Evolutionary conservation across 2,888 invertebrate genomes (phyloP), one percentile per base, ranked within the genome.

Genomic region (Tricholauxania praeusta): DNA sequence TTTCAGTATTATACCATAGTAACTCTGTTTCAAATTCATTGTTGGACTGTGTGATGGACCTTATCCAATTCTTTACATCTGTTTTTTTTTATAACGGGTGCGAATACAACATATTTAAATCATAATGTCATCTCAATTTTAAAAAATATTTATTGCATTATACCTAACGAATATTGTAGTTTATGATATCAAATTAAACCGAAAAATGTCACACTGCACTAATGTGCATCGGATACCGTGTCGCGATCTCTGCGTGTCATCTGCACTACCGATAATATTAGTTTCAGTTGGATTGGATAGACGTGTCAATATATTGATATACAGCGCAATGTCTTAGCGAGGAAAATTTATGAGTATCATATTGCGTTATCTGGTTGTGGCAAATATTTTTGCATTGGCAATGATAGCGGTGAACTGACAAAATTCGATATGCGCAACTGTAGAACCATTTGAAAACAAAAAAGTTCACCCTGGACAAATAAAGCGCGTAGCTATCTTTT

Each of bases 241-340:
- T 59, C 83, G 85, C 3, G 87, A 87, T 76, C 74, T 87, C 8
- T 84, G 82, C 72, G 85, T 86, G 83, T 84, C 83, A 17, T 78
- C 80, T 6, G 75, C 79, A 0, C 75, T 80, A 53, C 86, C 87
- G 0, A 82, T 85, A 65, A 75, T 82, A 22, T 76, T 87, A 63
- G 77, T 87, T 55, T 86, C 83, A 72, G 87, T 84, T 19, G 87
- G 87, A 1, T 87, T 83, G 67, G 87, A 87, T 74, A 84, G 85
- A 72, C 77, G 82, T 12, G 82, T 87, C 7, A 87, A 87, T 73
- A 82, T 87, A 17, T 85, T 60, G 87, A 87, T 77, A 83, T 82
- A 6, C 80, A 87, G 1, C 83, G 83, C 22, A 84, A 84, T 65
- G 39, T 39, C 8, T 39, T 39, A 10, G 39, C 5, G 0, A 73